Base-by-base conservation (phyloP, 2,797 vertebrate genomes). In the Capromys pilorides region DNA sequence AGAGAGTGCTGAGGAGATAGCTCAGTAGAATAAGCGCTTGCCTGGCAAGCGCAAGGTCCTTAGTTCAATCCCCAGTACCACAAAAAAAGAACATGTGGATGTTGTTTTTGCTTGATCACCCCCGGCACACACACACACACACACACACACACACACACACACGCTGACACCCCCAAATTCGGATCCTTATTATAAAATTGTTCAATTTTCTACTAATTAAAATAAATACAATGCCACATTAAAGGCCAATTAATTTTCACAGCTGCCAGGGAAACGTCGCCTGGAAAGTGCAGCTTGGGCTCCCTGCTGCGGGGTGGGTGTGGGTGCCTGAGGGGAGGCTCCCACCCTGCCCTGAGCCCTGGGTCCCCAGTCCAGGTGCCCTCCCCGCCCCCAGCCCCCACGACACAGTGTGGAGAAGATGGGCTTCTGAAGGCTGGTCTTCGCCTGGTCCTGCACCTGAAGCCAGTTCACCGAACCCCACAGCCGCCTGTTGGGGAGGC, bases 201-300 rank as follows among this genome's bases (percentile, higher is more conserved):
- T 94, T 96, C 92, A 80, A 90, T 93, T 96, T 97, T 77, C 93
- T 94, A 81, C 93, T 96, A 91, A 96, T 97, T 96, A 95, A 96
- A 96, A 96, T 88, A 97, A 97, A 96, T 93, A 94, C 90, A 26
- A 62, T 86, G 87, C 83, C 92, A 88, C 92, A 94, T 94, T 90
- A 96, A 78, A 92, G 95, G 84, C 92, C 95, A 94, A 94, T 96
- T 94, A 92, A 92, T 96, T 96, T 95, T 79, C 96, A 61, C 94
- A 91, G 93, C 96, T 95, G 88, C 86, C 86, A 61, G 82, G 75
- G 78, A 96, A 95, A 88, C n/a, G 41, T 2, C 0, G 11, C 80
- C 88, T 26, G 54, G 69, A 88, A 66, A 92, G 77, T 7, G 36
- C 3, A 9, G 33, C 41, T 8, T 24, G 16, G 41, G 41, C 6